Evolutionary conservation across 2,888 invertebrate genomes (phyloP), one percentile per base, ranked within the genome.

Genomic region (Mythimna albipuncta): DNA sequence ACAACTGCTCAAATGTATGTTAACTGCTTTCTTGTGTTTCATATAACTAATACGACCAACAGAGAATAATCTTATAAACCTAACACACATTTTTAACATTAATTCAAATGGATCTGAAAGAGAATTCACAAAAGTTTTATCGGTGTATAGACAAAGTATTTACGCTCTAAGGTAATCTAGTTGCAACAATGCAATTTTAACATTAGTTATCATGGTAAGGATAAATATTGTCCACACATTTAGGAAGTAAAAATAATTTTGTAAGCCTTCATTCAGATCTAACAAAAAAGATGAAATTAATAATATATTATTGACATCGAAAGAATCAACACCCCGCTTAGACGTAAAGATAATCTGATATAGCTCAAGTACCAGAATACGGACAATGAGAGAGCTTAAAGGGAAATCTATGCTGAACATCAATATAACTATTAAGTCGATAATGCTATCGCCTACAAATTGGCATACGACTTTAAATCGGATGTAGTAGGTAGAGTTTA

Each of bases 191-290:
- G 65, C 62, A 83, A 73, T 81, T 81, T 75, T 82, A 72, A 84
- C 79, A 81, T 81, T 72, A 75, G 82, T 72, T 71, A 77, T 70
- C 69, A 82, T 75, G 66, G 64, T 75, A 79, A 66, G 64, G 76
- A 72, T 73, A 47, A 47, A 86, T 82, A 83, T 85, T 84, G 79
- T 84, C 73, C 80, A 82, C 79, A 83, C 81, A 73, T 77, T 81
- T 72, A 80, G 57, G 71, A 79, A 75, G 82, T 77, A 69, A 85
- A 83, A 83, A 85, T 81, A 90, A 90, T 90, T 92, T 93, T 92
- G 91, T 88, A 92, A 94, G 90, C 89, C 90, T 91, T 91, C 92
- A 91, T 91, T 95, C 95, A 95, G 95, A 95, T 95, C 95, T 95
- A 91, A 89, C 75, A 84, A 87, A 88, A 89, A 88, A 87, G 86